Percentiles rank a stretch among this genome's conserved stretches.
Conservation (phyloP, 2,888 invertebrate genomes). For the Mystacides longicornis region DNA sequence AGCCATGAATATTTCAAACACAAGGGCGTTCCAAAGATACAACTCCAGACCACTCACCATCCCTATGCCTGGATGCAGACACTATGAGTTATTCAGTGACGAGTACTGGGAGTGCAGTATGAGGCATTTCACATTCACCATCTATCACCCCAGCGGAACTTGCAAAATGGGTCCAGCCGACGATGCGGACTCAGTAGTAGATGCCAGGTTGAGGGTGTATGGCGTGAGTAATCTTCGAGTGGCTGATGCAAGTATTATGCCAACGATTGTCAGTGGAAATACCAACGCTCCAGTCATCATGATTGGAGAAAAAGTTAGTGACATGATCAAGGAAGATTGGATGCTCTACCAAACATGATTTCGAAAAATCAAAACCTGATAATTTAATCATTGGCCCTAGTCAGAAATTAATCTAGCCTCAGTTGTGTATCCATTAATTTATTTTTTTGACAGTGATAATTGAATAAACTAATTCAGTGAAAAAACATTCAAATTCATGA, state of each 20-base stretch:
- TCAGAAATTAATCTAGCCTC: no score
- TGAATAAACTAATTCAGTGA: no score
- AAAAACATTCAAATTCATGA: background rate
- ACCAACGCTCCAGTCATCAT: constrained; percentile 85
- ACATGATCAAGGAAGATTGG: constrained; percentile 86
- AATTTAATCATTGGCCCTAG: background rate
- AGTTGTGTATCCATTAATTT: background rate
- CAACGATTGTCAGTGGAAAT: constrained; percentile 80
- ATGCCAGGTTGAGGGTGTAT: constrained; percentile 67
- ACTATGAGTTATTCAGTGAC: constrained; percentile 63
- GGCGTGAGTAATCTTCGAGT: constrained; percentile 72
- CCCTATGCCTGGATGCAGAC: constrained; percentile 76
- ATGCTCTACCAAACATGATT: constrained; percentile 30
- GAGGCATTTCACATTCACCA: constrained; percentile 73
- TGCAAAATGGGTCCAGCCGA: constrained; percentile 79
- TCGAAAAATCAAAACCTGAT: background rate
- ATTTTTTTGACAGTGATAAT: background rate
- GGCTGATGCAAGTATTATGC: constrained; percentile 84
- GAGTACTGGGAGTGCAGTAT: constrained; percentile 83
- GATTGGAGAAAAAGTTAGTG: constrained; percentile 86
- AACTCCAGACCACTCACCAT: constrained; percentile 72
- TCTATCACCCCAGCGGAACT: constrained; percentile 79
- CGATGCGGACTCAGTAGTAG: constrained; percentile 73
- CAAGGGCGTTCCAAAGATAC: constrained; percentile 72
- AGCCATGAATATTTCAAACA: constrained; percentile 71